Evolutionary conservation across 2,113 vertebrate species (phyloP).

Genomic region (Platichthys stellatus): DNA sequence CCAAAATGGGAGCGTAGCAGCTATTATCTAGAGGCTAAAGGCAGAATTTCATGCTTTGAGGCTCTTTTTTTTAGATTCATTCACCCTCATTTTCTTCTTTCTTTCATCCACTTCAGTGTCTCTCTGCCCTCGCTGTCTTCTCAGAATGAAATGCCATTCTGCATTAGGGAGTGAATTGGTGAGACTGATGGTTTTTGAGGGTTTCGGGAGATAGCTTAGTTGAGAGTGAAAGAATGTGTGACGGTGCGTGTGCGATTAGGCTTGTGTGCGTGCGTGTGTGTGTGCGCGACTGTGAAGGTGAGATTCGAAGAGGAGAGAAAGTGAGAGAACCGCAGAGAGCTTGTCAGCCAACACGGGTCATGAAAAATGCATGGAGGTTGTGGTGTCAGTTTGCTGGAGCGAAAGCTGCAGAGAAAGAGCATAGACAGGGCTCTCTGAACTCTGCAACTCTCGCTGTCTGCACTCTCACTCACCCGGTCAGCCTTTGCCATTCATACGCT

Average conservation of each 20-base stretch:
- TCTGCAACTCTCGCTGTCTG: constrained; percentile 54
- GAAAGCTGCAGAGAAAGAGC: constrained; percentile 60
- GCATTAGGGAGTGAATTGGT: constrained; percentile 72
- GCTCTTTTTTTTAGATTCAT: constrained; percentile 56
- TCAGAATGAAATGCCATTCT: constrained; percentile 72
- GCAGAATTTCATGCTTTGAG: constrained; percentile 52
- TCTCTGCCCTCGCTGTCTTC: constrained; percentile 52
- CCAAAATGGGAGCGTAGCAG: constrained; percentile 17
- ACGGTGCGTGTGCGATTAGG: constrained; percentile 16
- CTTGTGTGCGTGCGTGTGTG: constrained; percentile 2
- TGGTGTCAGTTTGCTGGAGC: constrained; percentile 72
- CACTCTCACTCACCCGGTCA: constrained; percentile 48
- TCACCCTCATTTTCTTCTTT: constrained; percentile 62
- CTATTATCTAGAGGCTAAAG: constrained; percentile 54
- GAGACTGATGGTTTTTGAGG: constrained; percentile 73
- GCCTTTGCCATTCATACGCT: constrained; percentile 49
- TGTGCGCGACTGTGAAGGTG: constrained; percentile 24
- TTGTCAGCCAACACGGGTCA: constrained; percentile 69
- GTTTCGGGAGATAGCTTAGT: constrained; percentile 64
- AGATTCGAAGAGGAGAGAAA: constrained; percentile 38
- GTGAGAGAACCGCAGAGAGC: constrained; percentile 38
- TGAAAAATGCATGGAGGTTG: constrained; percentile 78
- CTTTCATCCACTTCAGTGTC: constrained; percentile 67
- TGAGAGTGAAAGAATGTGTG: constrained; percentile 62
- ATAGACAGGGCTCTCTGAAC: constrained; percentile 60